phyloP scores from a whole-genome alignment of 2,113 vertebrate species.

The Hemichromis elongatus region DNA sequence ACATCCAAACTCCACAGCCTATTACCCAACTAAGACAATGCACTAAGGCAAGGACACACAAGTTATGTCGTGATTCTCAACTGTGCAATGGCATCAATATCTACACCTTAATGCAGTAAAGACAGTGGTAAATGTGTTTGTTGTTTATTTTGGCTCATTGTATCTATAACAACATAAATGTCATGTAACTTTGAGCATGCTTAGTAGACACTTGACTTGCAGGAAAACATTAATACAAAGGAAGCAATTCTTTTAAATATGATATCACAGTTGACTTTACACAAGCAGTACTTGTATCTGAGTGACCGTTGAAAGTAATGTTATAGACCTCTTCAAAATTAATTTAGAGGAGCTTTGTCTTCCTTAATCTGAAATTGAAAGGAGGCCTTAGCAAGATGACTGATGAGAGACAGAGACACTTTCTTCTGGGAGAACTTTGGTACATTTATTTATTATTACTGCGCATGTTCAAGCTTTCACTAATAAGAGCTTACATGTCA shows the following conservation, averaged over 20 bases:
- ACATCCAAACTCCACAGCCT: neutral
- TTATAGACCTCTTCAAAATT: neutral
- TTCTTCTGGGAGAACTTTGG: neutral
- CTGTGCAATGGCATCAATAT: neutral
- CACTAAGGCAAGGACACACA: neutral
- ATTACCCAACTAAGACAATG: neutral
- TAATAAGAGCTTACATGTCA: neutral
- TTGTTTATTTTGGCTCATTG: neutral
- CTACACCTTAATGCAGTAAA: neutral
- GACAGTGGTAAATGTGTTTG: neutral
- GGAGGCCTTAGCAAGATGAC: neutral
- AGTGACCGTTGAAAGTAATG: neutral
- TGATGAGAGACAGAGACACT: neutral
- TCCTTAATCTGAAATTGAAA: neutral
- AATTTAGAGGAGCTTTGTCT: neutral
- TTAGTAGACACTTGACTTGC: neutral
- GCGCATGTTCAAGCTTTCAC: neutral
- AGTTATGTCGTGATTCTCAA: neutral
- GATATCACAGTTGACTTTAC: neutral
- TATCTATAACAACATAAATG: neutral
- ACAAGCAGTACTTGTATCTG: neutral
- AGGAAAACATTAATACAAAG: neutral
- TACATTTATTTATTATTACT: neutral
- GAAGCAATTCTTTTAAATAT: neutral
- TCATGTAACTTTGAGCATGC: neutral